phyloP scores from a whole-genome alignment of 2,113 vertebrate species.

The Anoplopoma fimbria region DNA sequence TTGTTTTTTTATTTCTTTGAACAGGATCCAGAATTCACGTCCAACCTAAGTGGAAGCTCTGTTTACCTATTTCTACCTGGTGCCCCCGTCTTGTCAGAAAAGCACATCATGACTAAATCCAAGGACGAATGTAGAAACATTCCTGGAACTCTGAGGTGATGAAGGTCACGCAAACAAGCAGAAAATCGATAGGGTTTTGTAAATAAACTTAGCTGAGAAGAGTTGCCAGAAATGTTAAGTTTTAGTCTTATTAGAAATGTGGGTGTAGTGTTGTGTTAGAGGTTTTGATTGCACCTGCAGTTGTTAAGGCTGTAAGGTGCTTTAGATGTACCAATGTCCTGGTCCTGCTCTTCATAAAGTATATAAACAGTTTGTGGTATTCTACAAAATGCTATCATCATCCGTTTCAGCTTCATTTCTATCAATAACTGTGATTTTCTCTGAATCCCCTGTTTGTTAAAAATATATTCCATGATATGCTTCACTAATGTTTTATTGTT shows the following conservation, averaged over 20 bases:
- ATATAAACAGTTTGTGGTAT: neutral
- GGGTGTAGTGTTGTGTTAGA: neutral
- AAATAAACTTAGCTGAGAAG: conserved; percentile 22
- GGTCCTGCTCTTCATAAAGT: neutral
- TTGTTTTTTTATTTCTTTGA: conserved; percentile 33
- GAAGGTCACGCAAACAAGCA: conserved; percentile 56
- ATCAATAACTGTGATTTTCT: conserved; percentile 1
- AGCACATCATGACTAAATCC: conserved; percentile 4
- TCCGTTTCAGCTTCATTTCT: neutral
- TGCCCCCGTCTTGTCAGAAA: conserved; percentile 19
- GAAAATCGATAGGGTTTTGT: conserved; percentile 44
- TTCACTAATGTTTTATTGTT: neutral
- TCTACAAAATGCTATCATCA: neutral
- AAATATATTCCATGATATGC: neutral
- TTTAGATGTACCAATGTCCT: neutral
- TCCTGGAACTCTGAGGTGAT: conserved; percentile 26
- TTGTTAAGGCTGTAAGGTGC: conserved; percentile 5
- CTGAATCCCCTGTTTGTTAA: neutral
- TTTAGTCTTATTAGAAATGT: conserved; percentile 2
- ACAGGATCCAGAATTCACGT: conserved; percentile 10
- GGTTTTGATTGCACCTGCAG: neutral
- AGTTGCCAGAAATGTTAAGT: neutral
- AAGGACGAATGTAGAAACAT: conserved; percentile 27
- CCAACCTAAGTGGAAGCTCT: conserved; percentile 18
- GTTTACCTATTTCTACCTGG: conserved; percentile 1